phyloP scores from a whole-genome alignment of 1,140 invertebrate genomes.

The Heliconius hewitsoni region DNA sequence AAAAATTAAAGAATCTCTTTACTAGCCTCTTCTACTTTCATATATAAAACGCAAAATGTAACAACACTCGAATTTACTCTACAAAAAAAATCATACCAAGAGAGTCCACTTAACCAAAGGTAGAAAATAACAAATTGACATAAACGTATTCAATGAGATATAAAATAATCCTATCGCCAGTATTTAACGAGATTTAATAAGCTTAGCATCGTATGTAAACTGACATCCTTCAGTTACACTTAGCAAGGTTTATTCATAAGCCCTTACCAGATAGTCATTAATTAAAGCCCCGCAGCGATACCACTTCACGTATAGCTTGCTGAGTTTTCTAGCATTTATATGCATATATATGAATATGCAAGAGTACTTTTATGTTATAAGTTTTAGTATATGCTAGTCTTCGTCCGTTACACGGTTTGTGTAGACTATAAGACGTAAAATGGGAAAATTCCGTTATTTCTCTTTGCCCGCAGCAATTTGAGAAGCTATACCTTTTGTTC shows the following conservation, averaged over 20 bases:
- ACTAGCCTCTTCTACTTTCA: not conserved
- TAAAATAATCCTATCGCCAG: constrained; percentile 1
- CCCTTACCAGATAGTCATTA: constrained; percentile 25
- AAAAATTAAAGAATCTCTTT: not conserved
- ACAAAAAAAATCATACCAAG: not conserved
- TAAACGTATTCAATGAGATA: not conserved
- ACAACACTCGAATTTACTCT: constrained; percentile 8
- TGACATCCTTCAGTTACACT: constrained; percentile 12
- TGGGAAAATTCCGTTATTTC: too few relatives aligned
- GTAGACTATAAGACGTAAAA: too few relatives aligned
- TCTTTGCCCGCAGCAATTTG: too few relatives aligned
- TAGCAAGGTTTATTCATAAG: constrained; percentile 20
- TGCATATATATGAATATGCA: not conserved
- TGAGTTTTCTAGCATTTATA: not conserved
- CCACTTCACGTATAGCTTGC: constrained; percentile 12
- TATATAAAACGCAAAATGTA: not conserved
- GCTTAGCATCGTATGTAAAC: not conserved
- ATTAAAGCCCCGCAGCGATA: constrained; percentile 19
- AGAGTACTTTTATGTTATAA: not conserved
- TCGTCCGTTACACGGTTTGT: not conserved
- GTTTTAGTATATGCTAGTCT: not conserved
- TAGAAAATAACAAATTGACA: not conserved
- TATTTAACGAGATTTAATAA: constrained; percentile 1
- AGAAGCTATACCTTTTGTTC: too few relatives aligned
- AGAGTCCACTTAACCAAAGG: not conserved